phyloP scores from a whole-genome alignment of 1,140 invertebrate species.

The Listronotus bonariensis region DNA sequence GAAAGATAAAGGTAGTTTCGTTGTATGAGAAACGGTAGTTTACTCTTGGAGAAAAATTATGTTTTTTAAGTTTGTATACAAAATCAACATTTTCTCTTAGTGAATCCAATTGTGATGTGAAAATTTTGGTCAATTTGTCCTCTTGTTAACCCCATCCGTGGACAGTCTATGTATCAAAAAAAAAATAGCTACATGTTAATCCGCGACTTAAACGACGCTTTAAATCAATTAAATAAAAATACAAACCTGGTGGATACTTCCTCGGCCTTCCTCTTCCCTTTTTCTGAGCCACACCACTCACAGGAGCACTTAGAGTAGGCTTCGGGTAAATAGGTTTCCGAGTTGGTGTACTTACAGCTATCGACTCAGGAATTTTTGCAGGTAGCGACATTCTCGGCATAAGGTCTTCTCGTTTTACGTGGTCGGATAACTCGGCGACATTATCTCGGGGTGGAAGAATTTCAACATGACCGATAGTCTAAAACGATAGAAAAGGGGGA shows the following conservation, averaged over 20 bases:
- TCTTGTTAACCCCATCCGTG: too few relatives aligned
- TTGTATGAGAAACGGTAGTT: too few relatives aligned
- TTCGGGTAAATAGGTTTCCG: not conserved
- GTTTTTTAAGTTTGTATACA: too few relatives aligned
- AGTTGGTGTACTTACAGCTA: not conserved
- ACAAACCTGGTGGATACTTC: conserved; percentile 40
- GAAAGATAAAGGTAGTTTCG: too few relatives aligned
- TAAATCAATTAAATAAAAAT: too few relatives aligned
- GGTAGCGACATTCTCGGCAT: not conserved
- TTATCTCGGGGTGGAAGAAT: conserved; percentile 15
- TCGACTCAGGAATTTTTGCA: not conserved
- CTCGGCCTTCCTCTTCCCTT: conserved; percentile 43
- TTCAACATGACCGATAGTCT: conserved; percentile 37
- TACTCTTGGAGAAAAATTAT: too few relatives aligned
- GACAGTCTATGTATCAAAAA: too few relatives aligned
- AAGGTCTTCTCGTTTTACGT: conserved; percentile 24
- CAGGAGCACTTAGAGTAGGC: not conserved
- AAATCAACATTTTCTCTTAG: too few relatives aligned
- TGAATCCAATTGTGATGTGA: too few relatives aligned
- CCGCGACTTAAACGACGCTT: too few relatives aligned
- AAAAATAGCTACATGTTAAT: too few relatives aligned
- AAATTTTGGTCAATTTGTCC: too few relatives aligned
- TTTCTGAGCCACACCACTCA: conserved; percentile 17
- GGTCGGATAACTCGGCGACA: conserved; percentile 4
- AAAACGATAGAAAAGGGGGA: conserved; percentile 5